Evolutionary conservation across 2,888 invertebrate species (phyloP), one percentile per base, ranked within the genome.

Genomic region (Cheilosia pagana): DNA sequence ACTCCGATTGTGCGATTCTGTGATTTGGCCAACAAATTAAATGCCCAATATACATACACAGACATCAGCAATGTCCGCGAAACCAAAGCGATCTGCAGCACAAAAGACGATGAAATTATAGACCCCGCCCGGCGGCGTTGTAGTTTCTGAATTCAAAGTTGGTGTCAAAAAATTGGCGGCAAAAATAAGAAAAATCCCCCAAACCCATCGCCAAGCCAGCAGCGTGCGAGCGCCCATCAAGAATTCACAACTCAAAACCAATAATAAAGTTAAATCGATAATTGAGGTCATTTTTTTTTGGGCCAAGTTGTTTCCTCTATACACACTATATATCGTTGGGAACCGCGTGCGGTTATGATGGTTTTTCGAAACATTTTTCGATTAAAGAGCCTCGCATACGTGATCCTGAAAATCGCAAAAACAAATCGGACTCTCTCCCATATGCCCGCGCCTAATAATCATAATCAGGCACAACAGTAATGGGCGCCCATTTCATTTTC

Each of bases 221-320:
- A 28, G 28, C 28, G 28, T 28, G 28, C 28, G 28, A 28, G 28
- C 28, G n/a, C n/a, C 31, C 59, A 74, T 60, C 53, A 52, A 43
- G 35, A 68, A 52, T 59, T 59, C 45, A 81, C 21, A 50, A 71
- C 70, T 89, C 90, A 91, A 90, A 91, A 91, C 91, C 90, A 91
- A 91, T 91, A 91, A 91, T 91, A 91, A 91, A 91, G 88, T 90
- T 91, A 91, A 91, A 91, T 91, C 91, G 91, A 91, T 91, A 91
- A 91, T 91, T 91, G 91, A 90, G 91, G 91, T 91, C 89, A 88
- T 35, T 87, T 35, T 87, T 87, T 88, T 88, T 88, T 81, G 62
- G 81, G 87, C 35, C 59, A 14, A 50, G 65, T 65, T 59, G 12
- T 35, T 53, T 65, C 63, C 23, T 35, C 28, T 1, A n/a, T n/a